phyloP scores from a whole-genome alignment of 2,888 invertebrate species.

The Lasius platythorax region DNA sequence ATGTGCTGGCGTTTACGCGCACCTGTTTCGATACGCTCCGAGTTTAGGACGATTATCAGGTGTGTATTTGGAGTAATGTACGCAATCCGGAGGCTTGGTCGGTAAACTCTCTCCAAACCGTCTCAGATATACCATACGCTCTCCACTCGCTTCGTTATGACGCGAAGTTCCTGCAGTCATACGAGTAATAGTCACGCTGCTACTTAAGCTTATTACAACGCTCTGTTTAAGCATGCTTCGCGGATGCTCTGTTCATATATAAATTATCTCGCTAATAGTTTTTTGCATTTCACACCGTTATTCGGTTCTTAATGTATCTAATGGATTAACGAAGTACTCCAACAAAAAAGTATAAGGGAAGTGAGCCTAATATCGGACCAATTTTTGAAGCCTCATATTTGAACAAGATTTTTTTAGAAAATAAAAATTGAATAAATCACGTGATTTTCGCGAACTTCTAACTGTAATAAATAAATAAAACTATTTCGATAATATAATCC shows the following conservation, averaged over 20 bases:
- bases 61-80: constrained; percentile 47
- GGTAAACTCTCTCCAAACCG: constrained; percentile 45
- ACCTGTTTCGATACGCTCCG: constrained; percentile 28
- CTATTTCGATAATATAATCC: too few species aligned
- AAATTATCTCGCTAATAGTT: neutral
- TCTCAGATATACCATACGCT: constrained; percentile 19
- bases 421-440: too few species aligned
- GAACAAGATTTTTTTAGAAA: too few species aligned
- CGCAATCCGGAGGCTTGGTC: constrained; percentile 12
- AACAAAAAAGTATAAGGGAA: neutral
- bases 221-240: neutral
- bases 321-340: neutral
- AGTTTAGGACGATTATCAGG: constrained; percentile 49
- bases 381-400: too few species aligned
- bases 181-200: neutral
- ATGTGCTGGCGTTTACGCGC: neutral
- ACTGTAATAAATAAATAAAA: too few species aligned
- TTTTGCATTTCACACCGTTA: neutral
- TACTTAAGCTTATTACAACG: neutral
- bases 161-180: neutral
- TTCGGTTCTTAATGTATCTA: neutral
- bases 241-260: neutral
- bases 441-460: too few species aligned
- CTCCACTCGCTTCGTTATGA: constrained; percentile 16
- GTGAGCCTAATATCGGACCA: too few species aligned